Evolutionary conservation across 2,113 vertebrate genomes (phyloP), one percentile per base, ranked within the genome.

Genomic region (Neotoma lepida): DNA sequence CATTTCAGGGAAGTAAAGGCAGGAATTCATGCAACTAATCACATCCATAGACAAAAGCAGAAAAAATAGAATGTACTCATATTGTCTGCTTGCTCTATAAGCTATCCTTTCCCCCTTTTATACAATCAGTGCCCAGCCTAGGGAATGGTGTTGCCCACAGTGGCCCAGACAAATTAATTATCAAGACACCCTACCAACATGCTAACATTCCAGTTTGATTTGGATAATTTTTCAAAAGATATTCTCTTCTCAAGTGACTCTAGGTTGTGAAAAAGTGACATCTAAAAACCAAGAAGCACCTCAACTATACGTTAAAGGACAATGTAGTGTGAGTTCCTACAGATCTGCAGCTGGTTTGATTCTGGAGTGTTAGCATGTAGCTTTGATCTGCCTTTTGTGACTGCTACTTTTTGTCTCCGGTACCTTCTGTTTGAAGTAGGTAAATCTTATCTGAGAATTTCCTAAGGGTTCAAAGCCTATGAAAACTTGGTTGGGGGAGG

Each of bases 41-140:
- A 30, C 24, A 63, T 44, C 14, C 26, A 63, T 18, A 63, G n/a
- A 10, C 39, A 63, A 30, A 41, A 44, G 56, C 39, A 44, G 26
- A 44, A 1, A 61, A 15, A 63, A 2, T 0, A 63, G 24, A 84
- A 63, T 0, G 0, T 6, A 18, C 2, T 84, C 39, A 44, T 3
- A 28, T 26, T 30, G 24, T 14, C 26, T 44, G 26, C 9, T 61
- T 30, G 56, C 14, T 80, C 4, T 80, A 22, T 51, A 33, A 18
- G 30, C 30, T 56, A 61, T 41, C n/a, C 41, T 46, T 81, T 13
- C 2, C 4, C 20, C 35, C 5, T 70, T 39, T 26, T 26, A 30
- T 41, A 61, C 1, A 28, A 2, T 78, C 24, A 30, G 4, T 39
- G 56, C 2, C 26, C 6, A 61, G 2, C 7, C 24, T 41, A 44